phyloP scores from a whole-genome alignment of 2,888 invertebrate genomes.

The Microctonus aethiopoides region DNA sequence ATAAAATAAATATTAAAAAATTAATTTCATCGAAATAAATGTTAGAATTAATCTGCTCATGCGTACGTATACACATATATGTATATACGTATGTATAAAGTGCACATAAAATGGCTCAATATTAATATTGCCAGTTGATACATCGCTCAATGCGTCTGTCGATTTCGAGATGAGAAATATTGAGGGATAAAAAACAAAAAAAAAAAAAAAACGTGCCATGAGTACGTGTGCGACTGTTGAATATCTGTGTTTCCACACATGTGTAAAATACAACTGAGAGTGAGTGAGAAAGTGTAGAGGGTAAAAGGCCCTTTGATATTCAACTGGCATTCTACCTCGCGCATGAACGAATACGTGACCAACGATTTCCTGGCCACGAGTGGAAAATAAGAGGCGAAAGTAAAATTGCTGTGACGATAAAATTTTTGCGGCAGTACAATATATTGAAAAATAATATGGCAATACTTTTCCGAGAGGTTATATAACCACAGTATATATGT shows the following conservation, averaged over 20 bases:
- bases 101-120: conserved; percentile 39
- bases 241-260: conserved; percentile 6
- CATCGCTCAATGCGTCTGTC: conserved; percentile 36
- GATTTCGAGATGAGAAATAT: not conserved
- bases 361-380: conserved; percentile 35
- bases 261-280: not conserved
- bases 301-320: conserved; percentile 49
- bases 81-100: not conserved
- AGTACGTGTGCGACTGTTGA: not conserved
- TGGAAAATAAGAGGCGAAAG: conserved; percentile 33
- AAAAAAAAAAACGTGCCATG: not conserved
- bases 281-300: conserved; percentile 19
- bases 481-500: not conserved
- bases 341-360: conserved; percentile 42
- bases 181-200: not conserved
- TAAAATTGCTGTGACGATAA: conserved; percentile 13
- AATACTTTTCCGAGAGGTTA: conserved; percentile 5
- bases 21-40: too few species aligned
- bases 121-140: conserved; percentile 50
- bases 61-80: not conserved
- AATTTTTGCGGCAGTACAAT: conserved; percentile 14
- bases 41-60: too few species aligned
- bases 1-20: too few species aligned
- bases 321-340: conserved; percentile 42
- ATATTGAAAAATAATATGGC: conserved; percentile 4